phyloP scores from a whole-genome alignment of 2,113 vertebrate species.

The Psittacula cyanocephala region DNA sequence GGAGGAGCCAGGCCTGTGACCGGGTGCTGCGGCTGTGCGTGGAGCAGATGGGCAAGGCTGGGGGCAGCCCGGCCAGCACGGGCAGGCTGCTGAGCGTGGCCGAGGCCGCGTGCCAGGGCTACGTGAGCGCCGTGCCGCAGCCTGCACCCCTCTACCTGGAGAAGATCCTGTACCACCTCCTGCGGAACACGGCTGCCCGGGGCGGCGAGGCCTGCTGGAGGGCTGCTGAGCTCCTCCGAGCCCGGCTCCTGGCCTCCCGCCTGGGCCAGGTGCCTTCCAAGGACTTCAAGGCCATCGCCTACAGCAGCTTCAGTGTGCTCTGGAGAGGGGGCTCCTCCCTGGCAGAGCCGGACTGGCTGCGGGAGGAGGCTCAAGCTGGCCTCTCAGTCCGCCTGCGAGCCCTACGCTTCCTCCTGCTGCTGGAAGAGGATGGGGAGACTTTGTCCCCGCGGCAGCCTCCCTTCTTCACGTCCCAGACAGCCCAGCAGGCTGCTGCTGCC shows the following conservation, averaged over 20 bases:
- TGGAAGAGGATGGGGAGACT: conserved; percentile 51
- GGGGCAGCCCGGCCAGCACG: neutral
- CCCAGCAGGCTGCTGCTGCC: conserved; percentile 63
- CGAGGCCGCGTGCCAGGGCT: conserved; percentile 77
- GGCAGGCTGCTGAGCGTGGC: conserved; percentile 67
- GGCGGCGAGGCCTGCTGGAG: conserved; percentile 40
- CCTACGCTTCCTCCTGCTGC: conserved; percentile 81
- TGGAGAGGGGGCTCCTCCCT: conserved; percentile 72
- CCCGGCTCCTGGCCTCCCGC: conserved; percentile 55
- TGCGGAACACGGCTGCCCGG: conserved; percentile 72
- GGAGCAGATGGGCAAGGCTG: conserved; percentile 73
- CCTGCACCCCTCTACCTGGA: conserved; percentile 84
- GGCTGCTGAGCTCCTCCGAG: conserved; percentile 73
- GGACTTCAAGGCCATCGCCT: conserved; percentile 73
- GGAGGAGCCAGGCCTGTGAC: conserved; percentile 78
- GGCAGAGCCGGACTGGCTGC: neutral
- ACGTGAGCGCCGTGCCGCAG: conserved; percentile 30
- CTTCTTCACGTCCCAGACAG: conserved; percentile 61
- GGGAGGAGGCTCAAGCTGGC: neutral
- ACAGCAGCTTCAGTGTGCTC: conserved; percentile 79
- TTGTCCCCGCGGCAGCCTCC: conserved; percentile 48
- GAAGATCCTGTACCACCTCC: conserved; percentile 86
- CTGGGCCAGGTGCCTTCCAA: neutral
- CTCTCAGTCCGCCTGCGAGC: conserved; percentile 77
- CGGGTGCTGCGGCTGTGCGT: conserved; percentile 83